These are phyloP conservation scores for Cataglyphis hispanica DNA, from an alignment of 1,140 invertebrate species.

Conservation along the genomic window DNA sequence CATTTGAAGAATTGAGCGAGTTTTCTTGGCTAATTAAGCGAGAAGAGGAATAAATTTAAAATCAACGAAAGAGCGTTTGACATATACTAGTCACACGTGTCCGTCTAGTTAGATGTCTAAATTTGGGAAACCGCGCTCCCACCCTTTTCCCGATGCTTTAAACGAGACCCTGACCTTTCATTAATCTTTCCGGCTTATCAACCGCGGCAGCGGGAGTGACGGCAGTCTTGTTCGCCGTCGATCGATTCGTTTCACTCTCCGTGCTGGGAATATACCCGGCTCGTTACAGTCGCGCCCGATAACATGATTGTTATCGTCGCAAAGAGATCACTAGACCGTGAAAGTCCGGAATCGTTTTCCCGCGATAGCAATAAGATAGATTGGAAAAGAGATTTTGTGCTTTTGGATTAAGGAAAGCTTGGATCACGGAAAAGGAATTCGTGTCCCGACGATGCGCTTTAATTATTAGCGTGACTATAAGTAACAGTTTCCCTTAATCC, in stretches of 20 bases:
- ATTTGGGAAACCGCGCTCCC: neutral
- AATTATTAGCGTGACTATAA: conserved; percentile 17
- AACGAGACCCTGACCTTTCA: conserved; percentile 46
- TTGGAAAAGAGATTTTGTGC: neutral
- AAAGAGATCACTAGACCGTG: neutral
- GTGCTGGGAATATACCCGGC: neutral
- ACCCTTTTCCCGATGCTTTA: neutral
- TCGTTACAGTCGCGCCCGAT: conserved; percentile 2
- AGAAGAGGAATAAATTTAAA: neutral
- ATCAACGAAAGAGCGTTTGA: neutral
- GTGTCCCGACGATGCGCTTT: neutral
- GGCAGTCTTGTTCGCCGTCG: neutral
- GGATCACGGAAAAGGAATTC: no score
- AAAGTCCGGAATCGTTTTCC: neutral
- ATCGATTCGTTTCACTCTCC: conserved; percentile 38
- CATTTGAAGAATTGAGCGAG: neutral
- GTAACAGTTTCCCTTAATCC: conserved; percentile 6
- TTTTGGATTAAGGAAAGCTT: no score
- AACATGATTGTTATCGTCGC: neutral
- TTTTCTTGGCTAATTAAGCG: neutral
- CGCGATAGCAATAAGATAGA: neutral
- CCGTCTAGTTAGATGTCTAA: neutral
- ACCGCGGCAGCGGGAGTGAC: neutral
- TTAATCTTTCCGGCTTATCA: conserved; percentile 46
- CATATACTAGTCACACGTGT: neutral